These are phyloP conservation scores for Phyllotis vaccarum DNA, from an alignment of 2,797 vertebrate species.

Conservation along the genomic window DNA sequence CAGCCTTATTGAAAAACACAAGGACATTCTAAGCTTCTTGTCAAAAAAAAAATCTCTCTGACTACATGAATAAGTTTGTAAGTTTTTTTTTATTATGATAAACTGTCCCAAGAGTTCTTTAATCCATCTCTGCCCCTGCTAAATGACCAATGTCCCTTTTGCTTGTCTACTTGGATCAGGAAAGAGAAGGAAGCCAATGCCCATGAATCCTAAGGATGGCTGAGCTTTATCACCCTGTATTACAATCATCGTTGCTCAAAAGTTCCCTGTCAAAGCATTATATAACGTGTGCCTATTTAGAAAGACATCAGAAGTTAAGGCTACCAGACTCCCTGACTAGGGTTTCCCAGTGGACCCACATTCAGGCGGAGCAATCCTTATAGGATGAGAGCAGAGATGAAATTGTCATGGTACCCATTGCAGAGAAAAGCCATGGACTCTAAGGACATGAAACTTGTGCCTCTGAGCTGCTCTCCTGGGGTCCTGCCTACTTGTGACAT, in stretches of 20 bases:
- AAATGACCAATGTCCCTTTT: neutral
- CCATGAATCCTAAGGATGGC: rapidly evolving
- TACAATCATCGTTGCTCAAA: neutral
- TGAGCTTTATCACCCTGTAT: neutral
- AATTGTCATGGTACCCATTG: neutral
- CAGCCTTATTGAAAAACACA: neutral
- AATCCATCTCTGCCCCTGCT: neutral
- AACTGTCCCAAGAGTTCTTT: neutral
- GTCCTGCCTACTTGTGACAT: neutral
- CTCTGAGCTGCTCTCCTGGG: rapidly evolving
- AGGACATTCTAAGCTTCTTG: neutral
- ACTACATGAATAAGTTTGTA: neutral
- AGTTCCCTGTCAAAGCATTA: neutral
- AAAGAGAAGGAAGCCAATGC: neutral
- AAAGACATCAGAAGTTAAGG: neutral
- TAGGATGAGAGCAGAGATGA: neutral
- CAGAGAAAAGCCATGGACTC: neutral
- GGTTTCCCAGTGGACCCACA: neutral
- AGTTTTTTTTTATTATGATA: neutral
- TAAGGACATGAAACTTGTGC: rapidly evolving
- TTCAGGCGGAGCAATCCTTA: neutral
- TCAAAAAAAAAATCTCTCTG: neutral
- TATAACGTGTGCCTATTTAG: neutral
- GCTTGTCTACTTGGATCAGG: neutral
- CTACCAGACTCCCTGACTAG: neutral